Conservation (phyloP, 1,140 invertebrate species). For the Lysiphlebus fabarum region DNA sequence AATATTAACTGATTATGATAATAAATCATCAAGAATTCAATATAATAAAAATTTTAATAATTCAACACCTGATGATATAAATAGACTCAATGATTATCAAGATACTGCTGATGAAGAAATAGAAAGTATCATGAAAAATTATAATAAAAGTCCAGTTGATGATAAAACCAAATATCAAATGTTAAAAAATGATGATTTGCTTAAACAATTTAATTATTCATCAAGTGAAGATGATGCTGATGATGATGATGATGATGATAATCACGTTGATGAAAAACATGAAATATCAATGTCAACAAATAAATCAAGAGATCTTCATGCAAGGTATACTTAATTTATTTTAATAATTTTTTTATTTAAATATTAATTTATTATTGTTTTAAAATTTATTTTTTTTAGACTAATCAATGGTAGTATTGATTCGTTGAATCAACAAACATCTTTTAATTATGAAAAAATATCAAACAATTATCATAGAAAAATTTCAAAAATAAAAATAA, state of each 20-base stretch:
- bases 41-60: not conserved
- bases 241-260: slow-evolving; percentile 23
- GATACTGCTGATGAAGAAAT: slow-evolving; percentile 21
- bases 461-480: too few relatives aligned
- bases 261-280: not conserved
- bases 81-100: not conserved
- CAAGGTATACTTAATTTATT: too few relatives aligned
- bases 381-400: too few relatives aligned
- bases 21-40: not conserved
- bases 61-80: not conserved
- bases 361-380: too few relatives aligned
- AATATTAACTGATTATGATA: slow-evolving; percentile 13
- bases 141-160: slow-evolving; percentile 11
- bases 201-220: slow-evolving; percentile 28
- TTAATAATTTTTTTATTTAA: too few relatives aligned
- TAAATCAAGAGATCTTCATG: slow-evolving; percentile 35
- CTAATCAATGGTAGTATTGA: too few relatives aligned
- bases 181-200: slow-evolving; percentile 22
- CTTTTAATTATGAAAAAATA: too few relatives aligned
- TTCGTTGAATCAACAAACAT: too few relatives aligned
- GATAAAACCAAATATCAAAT: slow-evolving; percentile 24
- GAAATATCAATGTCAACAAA: slow-evolving; percentile 12
- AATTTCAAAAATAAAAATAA: too few relatives aligned
- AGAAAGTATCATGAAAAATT: slow-evolving; percentile 17
- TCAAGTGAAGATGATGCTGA: slow-evolving; percentile 26